A percentile compares a stretch with the other conserved stretches of the same genome.
Evolutionary conservation across 2,888 invertebrate genomes (phyloP).

Genomic region (Eugnorisma glareosa): DNA sequence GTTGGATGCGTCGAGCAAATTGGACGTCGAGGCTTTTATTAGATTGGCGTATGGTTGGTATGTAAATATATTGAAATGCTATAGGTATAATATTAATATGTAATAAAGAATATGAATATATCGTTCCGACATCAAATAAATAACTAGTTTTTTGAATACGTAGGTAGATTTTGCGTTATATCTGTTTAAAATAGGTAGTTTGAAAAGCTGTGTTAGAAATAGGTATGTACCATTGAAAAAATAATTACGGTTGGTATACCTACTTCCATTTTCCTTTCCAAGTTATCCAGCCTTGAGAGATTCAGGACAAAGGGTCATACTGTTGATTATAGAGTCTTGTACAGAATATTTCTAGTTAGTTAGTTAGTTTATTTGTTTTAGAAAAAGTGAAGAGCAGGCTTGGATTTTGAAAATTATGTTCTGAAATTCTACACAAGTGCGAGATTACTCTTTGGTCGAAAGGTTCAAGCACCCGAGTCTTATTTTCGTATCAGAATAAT

Average conservation of each 20-base stretch:
- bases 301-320: neutral
- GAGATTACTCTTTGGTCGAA: neutral
- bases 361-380: no score
- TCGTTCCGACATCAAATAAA: neutral
- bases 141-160: neutral
- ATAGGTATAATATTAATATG: conserved; percentile 15
- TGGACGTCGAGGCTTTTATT: conserved; percentile 69
- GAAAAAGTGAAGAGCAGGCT: neutral
- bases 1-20: conserved; percentile 74
- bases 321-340: neutral
- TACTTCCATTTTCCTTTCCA: neutral
- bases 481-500: neutral
- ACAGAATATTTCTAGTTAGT: neutral
- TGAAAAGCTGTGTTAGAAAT: neutral
- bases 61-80: conserved; percentile 43
- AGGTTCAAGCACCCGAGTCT: neutral
- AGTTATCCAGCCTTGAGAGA: neutral
- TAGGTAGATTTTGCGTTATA: neutral
- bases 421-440: neutral
- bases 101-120: neutral
- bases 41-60: conserved; percentile 65
- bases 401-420: neutral
- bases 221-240: neutral
- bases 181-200: neutral
- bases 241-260: neutral